Evolutionary conservation across 2,797 vertebrate genomes (phyloP).

Genomic region (Cyprinodon diabolis): DNA sequence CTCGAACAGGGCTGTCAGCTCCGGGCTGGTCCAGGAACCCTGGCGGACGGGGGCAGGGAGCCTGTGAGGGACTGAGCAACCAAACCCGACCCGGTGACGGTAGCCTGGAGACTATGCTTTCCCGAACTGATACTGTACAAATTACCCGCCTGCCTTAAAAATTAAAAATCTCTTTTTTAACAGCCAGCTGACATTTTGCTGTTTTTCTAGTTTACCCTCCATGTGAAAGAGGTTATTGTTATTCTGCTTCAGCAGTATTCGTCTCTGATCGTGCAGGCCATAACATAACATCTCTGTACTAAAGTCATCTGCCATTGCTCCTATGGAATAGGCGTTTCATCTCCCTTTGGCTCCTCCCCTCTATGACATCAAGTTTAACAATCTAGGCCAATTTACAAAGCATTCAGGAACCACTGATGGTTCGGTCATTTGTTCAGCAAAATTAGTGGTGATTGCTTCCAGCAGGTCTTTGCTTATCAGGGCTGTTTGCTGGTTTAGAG

Average conservation of each 20-base stretch:
- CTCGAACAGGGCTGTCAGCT: too few species aligned
- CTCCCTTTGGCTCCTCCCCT: neutral
- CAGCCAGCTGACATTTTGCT: neutral
- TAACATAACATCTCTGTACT: neutral
- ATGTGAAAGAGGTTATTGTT: neutral
- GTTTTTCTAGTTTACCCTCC: neutral
- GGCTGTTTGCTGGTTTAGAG: neutral
- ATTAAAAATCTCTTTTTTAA: neutral
- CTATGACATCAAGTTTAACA: constrained; percentile 33
- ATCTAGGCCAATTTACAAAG: constrained; percentile 7
- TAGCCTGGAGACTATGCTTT: too few species aligned
- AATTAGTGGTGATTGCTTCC: constrained; percentile 27
- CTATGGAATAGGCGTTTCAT: neutral
- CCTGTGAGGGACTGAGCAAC: too few species aligned
- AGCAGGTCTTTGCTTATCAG: neutral
- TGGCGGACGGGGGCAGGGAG: too few species aligned
- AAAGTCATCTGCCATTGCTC: neutral
- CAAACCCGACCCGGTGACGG: too few species aligned
- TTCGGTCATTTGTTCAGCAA: constrained; percentile 17
- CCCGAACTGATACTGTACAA: too few species aligned
- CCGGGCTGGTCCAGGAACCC: too few species aligned
- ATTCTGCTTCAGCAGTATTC: neutral
- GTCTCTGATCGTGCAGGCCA: neutral
- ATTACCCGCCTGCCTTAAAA: too few species aligned
- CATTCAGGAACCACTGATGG: constrained; percentile 24